Percentiles rank a stretch among this genome's conserved stretches.
Evolutionary conservation across 2,888 invertebrate species (phyloP).

Genomic region (Polylopha cassiicola): DNA sequence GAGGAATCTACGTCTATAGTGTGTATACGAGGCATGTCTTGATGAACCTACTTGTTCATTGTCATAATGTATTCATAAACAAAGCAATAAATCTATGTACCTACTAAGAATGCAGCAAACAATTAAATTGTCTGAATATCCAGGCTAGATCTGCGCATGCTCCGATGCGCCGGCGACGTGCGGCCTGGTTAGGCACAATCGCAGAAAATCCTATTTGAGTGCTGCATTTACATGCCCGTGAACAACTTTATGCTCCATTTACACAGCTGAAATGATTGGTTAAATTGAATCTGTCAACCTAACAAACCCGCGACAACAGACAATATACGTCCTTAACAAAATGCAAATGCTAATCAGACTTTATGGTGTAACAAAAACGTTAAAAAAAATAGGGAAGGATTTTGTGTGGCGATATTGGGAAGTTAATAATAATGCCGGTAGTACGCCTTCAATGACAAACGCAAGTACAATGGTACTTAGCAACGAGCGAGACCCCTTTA

Average conservation of each 20-base stretch:
- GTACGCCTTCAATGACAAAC: conserved; percentile 61
- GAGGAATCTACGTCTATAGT: no score
- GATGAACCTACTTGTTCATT: conserved; percentile 16
- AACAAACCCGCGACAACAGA: conserved; percentile 41
- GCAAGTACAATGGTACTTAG: conserved; percentile 55
- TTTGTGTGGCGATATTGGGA: conserved; percentile 50
- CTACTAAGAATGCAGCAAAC: conserved; percentile 48
- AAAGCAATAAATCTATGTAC: conserved; percentile 39
- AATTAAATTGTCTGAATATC: conserved; percentile 47
- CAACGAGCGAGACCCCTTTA: conserved; percentile 70
- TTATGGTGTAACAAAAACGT: conserved; percentile 38
- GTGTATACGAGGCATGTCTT: no score
- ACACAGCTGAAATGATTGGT: conserved; percentile 58
- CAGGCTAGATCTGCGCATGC: conserved; percentile 53
- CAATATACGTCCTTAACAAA: conserved; percentile 40
- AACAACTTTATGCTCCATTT: conserved; percentile 68
- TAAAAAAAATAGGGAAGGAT: conserved; percentile 59
- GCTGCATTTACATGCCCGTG: conserved; percentile 47
- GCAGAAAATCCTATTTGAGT: conserved; percentile 55
- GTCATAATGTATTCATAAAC: conserved; percentile 36
- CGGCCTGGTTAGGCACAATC: conserved; percentile 49
- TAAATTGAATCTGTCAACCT: conserved; percentile 59
- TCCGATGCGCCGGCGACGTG: conserved; percentile 46
- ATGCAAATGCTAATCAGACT: conserved; percentile 43
- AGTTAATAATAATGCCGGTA: conserved; percentile 63